Conservation (phyloP, 2,888 invertebrate species). For the Hypolimnas misippus region DNA sequence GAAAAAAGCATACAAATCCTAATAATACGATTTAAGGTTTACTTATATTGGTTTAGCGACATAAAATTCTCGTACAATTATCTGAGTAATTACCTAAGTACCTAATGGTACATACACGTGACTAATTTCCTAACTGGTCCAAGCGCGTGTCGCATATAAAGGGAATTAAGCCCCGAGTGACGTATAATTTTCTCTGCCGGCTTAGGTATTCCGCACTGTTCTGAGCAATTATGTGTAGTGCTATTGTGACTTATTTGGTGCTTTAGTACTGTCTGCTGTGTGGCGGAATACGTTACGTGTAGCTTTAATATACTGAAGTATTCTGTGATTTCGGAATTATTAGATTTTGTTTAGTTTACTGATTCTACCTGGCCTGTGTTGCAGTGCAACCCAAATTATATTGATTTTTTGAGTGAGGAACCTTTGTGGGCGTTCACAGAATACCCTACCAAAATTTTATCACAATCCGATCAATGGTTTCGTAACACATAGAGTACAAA, state of each 20-base stretch:
- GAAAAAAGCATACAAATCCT: neutral
- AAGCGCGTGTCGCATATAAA: conserved; percentile 40
- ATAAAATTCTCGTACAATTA: conserved; percentile 26
- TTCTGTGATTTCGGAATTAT: neutral
- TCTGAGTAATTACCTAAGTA: conserved; percentile 35
- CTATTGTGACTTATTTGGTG: conserved; percentile 10
- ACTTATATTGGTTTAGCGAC: conserved; percentile 6
- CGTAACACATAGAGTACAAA: no score
- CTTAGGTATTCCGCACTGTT: conserved; percentile 30
- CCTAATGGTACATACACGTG: conserved; percentile 36
- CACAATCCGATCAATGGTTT: no score
- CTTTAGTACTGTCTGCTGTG: conserved; percentile 6
- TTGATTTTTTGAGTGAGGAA: no score
- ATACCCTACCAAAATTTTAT: no score
- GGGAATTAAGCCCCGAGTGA: conserved; percentile 35
- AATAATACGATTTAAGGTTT: no score
- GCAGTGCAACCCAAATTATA: no score
- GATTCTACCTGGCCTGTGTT: no score
- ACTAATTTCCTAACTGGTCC: conserved; percentile 33
- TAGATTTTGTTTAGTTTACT: neutral
- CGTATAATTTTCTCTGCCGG: conserved; percentile 36
- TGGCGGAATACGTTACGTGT: neutral
- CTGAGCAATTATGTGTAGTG: conserved; percentile 29
- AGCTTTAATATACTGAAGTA: neutral
- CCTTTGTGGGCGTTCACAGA: no score